phyloP scores from a whole-genome alignment of 2,888 invertebrate species.

The Fragum whitleyi region DNA sequence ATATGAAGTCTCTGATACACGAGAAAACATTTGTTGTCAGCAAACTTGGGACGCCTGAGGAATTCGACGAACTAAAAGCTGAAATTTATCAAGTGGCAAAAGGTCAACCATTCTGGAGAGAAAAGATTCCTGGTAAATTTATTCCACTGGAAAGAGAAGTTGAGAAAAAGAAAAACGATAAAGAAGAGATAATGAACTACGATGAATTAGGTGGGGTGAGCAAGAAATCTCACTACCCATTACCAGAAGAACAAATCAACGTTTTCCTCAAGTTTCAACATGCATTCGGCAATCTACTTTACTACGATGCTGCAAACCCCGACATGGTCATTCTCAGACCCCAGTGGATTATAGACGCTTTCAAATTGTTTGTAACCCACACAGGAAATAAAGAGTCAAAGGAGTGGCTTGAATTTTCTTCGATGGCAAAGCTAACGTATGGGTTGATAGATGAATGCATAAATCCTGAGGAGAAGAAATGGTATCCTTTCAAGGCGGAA shows the following conservation, averaged over 20 bases:
- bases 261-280: slow-evolving; percentile 47
- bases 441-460: neutral
- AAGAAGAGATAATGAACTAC: slow-evolving; percentile 37
- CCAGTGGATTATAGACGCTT: slow-evolving; percentile 57
- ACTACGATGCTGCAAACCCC: slow-evolving; percentile 36
- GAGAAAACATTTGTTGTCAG: neutral
- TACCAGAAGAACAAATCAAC: slow-evolving; percentile 25
- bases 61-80: slow-evolving; percentile 24
- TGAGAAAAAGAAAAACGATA: slow-evolving; percentile 30
- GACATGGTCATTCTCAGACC: slow-evolving; percentile 45
- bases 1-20: neutral
- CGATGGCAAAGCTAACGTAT: neutral
- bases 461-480: neutral
- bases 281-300: slow-evolving; percentile 47
- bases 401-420: neutral
- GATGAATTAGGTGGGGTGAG: slow-evolving; percentile 24
- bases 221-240: slow-evolving; percentile 26
- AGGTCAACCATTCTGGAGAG: slow-evolving; percentile 42
- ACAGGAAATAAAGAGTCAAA: slow-evolving; percentile 32
- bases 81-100: slow-evolving; percentile 39
- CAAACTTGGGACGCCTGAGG: neutral
- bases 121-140: slow-evolving; percentile 45
- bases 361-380: slow-evolving; percentile 51
- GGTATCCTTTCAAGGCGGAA: slow-evolving; percentile 23
- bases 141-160: slow-evolving; percentile 44